phyloP scores from a whole-genome alignment of 2,113 vertebrate species.

The Phalacrocorax carbo region DNA sequence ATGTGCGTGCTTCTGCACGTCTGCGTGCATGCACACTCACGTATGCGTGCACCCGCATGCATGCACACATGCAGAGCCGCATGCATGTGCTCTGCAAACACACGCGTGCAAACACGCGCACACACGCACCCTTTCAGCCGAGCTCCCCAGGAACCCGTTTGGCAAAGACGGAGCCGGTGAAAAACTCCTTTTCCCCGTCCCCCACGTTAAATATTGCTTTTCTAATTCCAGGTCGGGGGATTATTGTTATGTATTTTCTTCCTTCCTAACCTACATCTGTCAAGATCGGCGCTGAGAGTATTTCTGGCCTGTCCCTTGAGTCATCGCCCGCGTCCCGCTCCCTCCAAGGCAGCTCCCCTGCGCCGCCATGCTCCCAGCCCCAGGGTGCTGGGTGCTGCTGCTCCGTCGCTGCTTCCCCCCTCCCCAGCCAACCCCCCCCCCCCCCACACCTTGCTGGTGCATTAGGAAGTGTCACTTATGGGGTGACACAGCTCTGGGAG shows the following conservation, averaged over 20 bases:
- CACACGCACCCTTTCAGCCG: not conserved
- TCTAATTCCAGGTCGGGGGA: constrained; percentile 29
- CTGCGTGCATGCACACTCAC: too few relatives aligned
- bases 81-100: too few relatives aligned
- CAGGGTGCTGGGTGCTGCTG: not conserved
- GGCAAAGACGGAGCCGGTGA: not conserved
- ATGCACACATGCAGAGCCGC: too few relatives aligned
- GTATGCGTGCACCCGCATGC: not conserved
- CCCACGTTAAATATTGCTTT: not conserved
- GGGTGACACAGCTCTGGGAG: not conserved
- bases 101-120: not conserved
- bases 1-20: too few relatives aligned
- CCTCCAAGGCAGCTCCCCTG: not conserved
- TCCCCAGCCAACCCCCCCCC: accelerated
- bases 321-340: not conserved
- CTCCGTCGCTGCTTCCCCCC: not conserved
- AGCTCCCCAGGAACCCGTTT: not conserved
- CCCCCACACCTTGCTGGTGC: not conserved
- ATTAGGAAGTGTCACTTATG: not conserved
- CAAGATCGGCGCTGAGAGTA: not conserved
- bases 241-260: constrained; percentile 47
- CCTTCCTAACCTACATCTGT: constrained; percentile 52
- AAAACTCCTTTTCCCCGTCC: not conserved
- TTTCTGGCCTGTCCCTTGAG: constrained; percentile 57
- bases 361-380: accelerated